phyloP scores from a whole-genome alignment of 2,888 invertebrate genomes.

The Trachelus stipa region DNA sequence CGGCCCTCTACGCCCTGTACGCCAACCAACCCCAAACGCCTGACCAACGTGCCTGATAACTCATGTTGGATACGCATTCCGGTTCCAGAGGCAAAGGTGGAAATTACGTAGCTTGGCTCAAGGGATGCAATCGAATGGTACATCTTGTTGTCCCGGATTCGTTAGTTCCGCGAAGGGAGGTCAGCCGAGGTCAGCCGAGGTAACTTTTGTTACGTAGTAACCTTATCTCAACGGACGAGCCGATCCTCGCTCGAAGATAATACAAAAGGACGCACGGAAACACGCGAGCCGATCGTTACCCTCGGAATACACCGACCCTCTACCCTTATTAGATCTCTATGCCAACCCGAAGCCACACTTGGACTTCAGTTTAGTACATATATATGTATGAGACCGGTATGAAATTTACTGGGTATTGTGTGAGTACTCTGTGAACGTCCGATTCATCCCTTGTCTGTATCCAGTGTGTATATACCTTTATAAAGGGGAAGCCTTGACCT shows the following conservation, averaged over 20 bases:
- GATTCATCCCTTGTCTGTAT: not conserved
- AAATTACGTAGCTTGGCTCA: not conserved
- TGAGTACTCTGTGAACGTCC: not conserved
- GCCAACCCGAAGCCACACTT: not conserved
- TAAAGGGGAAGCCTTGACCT: too few species aligned
- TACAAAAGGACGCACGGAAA: slow-evolving; percentile 21
- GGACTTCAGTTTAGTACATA: not conserved
- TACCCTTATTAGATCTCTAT: not conserved
- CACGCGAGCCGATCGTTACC: slow-evolving; percentile 37
- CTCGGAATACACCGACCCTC: slow-evolving; percentile 23
- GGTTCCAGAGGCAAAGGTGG: too few species aligned
- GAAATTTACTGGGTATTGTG: not conserved
- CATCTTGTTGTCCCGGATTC: not conserved
- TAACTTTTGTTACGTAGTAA: not conserved
- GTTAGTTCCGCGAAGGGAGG: not conserved
- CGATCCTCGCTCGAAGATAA: slow-evolving; percentile 26
- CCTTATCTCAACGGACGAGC: not conserved
- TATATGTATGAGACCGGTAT: not conserved
- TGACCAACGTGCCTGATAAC: not conserved
- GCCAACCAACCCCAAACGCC: not conserved
- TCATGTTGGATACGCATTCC: not conserved
- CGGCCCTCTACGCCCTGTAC: not conserved
- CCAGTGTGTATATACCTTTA: too few species aligned
- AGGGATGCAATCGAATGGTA: not conserved
- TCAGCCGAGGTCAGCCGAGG: not conserved